Conservation (phyloP, 2,888 invertebrate genomes). For the Rhorus exstirpatorius region DNA sequence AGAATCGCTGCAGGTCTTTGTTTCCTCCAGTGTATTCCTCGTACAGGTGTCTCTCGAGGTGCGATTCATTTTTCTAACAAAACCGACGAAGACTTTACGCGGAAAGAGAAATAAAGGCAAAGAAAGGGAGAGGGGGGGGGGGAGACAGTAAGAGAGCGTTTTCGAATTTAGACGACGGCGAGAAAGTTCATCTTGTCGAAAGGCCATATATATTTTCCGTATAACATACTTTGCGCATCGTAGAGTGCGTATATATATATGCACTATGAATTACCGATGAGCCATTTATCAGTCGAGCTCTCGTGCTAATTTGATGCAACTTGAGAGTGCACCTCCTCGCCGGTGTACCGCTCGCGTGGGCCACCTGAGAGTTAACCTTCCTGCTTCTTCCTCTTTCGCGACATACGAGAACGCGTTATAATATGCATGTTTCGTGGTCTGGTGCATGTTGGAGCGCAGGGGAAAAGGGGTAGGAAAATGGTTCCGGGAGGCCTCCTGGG, state of each 20-base stretch:
- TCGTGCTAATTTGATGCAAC: slow-evolving; percentile 69
- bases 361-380: slow-evolving; percentile 49
- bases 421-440: slow-evolving; percentile 63
- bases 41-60: background rate
- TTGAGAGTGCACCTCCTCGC: slow-evolving; percentile 25
- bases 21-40: too few species aligned
- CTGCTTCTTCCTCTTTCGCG: slow-evolving; percentile 30
- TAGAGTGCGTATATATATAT: slow-evolving; percentile 27
- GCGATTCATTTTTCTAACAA: slow-evolving; percentile 29
- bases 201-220: slow-evolving; percentile 19
- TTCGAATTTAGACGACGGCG: slow-evolving; percentile 17
- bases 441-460: slow-evolving; percentile 7
- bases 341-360: slow-evolving; percentile 6
- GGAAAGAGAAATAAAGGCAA: background rate
- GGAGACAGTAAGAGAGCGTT: background rate
- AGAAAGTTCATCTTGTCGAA: slow-evolving; percentile 49
- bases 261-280: slow-evolving; percentile 67
- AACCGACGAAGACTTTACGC: background rate
- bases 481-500: slow-evolving; percentile 49
- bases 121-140: background rate
- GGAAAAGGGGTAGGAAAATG: slow-evolving; percentile 28
- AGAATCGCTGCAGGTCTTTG: background rate
- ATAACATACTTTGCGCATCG: background rate
- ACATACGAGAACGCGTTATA: slow-evolving; percentile 52
- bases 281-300: slow-evolving; percentile 72